Conservation (phyloP, 2,888 invertebrate genomes). For the Lasius fuliginosus region DNA sequence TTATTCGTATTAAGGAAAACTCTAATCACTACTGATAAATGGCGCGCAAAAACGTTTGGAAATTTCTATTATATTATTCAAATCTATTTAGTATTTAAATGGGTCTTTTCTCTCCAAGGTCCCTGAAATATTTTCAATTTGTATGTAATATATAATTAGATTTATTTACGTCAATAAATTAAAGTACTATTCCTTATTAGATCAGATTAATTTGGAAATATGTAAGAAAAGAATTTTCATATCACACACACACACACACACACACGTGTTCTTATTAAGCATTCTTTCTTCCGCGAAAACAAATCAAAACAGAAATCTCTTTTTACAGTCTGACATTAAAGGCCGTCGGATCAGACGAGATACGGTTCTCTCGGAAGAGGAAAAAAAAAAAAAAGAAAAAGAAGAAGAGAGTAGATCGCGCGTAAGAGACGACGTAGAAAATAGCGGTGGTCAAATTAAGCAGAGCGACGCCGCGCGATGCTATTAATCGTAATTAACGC, state of each 20-base stretch:
- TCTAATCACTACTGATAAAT: neutral
- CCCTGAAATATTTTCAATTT: neutral
- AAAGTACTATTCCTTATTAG: neutral
- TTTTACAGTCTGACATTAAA: neutral
- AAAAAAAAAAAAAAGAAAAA: neutral
- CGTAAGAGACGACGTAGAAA: conserved; percentile 53
- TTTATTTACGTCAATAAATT: neutral
- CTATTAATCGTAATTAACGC: conserved; percentile 69
- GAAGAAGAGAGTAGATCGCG: conserved; percentile 26
- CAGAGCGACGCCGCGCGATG: conserved; percentile 36
- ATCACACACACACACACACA: neutral
- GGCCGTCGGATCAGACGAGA: neutral
- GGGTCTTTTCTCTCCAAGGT: neutral
- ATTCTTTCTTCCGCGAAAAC: neutral
- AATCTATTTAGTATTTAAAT: neutral
- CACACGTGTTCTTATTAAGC: neutral
- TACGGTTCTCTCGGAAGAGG: neutral
- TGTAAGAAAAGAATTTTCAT: neutral
- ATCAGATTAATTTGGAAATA: neutral
- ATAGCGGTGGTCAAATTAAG: conserved; percentile 30
- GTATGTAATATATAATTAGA: neutral
- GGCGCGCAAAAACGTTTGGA: neutral
- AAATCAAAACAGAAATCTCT: neutral
- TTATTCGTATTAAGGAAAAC: neutral
- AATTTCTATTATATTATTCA: neutral